Evolutionary conservation across 1,140 invertebrate genomes (phyloP).

Genomic region (Zophobas morio): DNA sequence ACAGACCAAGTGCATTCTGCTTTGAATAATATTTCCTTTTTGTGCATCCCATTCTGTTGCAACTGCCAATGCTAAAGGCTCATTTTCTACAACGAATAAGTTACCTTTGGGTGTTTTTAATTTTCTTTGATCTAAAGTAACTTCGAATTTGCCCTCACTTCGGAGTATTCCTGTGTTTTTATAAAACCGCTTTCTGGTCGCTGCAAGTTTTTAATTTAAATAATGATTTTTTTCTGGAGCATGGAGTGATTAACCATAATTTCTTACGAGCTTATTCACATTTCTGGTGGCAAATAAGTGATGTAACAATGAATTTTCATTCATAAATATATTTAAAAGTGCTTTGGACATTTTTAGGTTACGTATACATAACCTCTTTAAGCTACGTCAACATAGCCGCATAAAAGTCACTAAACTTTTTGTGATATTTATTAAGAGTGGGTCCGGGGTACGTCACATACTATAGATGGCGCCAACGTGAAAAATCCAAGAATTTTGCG

Average conservation of each 20-base stretch:
- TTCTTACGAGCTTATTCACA: no score
- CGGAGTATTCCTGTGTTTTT: slow-evolving; percentile 77
- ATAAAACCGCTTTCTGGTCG: slow-evolving; percentile 79
- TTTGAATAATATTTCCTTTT: slow-evolving; percentile 81
- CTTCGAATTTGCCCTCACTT: slow-evolving; percentile 77
- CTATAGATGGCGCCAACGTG: no score
- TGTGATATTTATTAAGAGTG: no score
- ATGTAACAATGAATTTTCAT: neutral
- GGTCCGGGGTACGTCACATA: no score
- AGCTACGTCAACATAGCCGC: neutral
- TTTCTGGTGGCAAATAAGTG: neutral
- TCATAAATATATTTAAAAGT: slow-evolving; percentile 7
- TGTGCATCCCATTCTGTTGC: slow-evolving; percentile 95
- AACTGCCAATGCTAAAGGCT: slow-evolving; percentile 91
- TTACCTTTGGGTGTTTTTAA: slow-evolving; percentile 90
- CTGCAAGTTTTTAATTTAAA: slow-evolving; percentile 53
- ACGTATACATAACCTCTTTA: neutral
- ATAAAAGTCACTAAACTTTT: no score
- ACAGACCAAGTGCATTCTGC: slow-evolving; percentile 90
- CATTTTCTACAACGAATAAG: slow-evolving; percentile 83
- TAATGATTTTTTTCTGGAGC: no score
- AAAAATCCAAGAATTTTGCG: no score
- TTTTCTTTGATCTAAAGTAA: slow-evolving; percentile 86
- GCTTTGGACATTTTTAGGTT: neutral
- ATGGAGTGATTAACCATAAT: no score